Evolutionary conservation across 2,113 vertebrate species (phyloP).

Genomic region (Micromys minutus): DNA sequence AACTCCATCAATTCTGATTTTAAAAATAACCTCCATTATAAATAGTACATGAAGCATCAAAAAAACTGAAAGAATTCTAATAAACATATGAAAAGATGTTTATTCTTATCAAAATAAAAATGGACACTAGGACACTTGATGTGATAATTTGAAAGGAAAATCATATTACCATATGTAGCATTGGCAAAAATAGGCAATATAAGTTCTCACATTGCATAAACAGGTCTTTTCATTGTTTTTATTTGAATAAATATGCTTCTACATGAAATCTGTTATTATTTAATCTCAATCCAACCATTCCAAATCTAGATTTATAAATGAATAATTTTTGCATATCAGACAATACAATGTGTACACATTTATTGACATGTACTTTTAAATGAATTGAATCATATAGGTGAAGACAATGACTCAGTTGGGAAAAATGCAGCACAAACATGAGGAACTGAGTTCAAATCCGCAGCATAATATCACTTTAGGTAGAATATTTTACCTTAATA

Average conservation of each 20-base stretch:
- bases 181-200: neutral
- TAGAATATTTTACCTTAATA: neutral
- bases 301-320: neutral
- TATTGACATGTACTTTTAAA: neutral
- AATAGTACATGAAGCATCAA: neutral
- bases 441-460: neutral
- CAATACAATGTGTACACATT: neutral
- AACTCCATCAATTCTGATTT: neutral
- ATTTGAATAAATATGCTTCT: neutral
- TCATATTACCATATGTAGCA: neutral
- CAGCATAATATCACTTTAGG: no score
- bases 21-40: neutral
- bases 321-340: neutral
- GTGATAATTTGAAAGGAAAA: neutral
- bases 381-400: neutral
- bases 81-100: neutral
- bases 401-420: neutral
- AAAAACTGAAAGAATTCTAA: neutral
- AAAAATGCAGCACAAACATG: neutral
- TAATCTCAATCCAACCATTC: neutral
- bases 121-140: neutral
- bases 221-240: neutral
- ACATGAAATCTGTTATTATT: neutral
- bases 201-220: neutral
- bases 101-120: neutral